Evolutionary conservation across 2,797 vertebrate species (phyloP), one percentile per base, ranked within the genome.

Genomic region (Menidia menidia): DNA sequence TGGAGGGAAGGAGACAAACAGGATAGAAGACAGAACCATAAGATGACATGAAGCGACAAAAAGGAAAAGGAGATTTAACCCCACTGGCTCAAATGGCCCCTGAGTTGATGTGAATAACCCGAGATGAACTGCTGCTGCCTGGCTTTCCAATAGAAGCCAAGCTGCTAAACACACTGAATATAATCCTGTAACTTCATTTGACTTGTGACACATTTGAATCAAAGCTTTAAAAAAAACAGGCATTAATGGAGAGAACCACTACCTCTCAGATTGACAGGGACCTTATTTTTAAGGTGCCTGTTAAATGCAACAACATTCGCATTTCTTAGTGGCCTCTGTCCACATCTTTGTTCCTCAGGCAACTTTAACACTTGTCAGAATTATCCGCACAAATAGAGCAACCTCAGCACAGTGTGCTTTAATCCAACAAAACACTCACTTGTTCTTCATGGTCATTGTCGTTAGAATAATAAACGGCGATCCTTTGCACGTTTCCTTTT

Each of bases 1-100:
- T 82, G 87, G 73, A 86, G 74, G 53, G 83, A 88, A 77, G 69
- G 75, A 80, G 86, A 78, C 80, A 90, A 86, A 90, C 86, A 90
- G 85, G 89, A 89, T 80, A 77, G 67, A 14, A 64, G 69, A 80
- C 10, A 0, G 63, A 86, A 69, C 39, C 50, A 71, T 7, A 48
- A 78, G 78, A 85, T 74, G 76, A 77, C 42, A 77, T 32, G 68
- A 74, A 83, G 70, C 83, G 69, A 88, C 61, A 69, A 58, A 39
- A 78, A 57, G 64, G 78, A 73, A 81, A 64, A 39, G 60, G 39
- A 64, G 44, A 55, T 56, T 50, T 6, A 48, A 35, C 64, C 42
- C 53, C 55, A 39, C 59, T 47, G 57, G 16, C 68, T 74, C 66
- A 78, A 6, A 48, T 76, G 80, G 39, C 52, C 16, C 44, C 1